Conservation (phyloP, 2,113 vertebrate species). For the Tachysurus fulvidraco region DNA sequence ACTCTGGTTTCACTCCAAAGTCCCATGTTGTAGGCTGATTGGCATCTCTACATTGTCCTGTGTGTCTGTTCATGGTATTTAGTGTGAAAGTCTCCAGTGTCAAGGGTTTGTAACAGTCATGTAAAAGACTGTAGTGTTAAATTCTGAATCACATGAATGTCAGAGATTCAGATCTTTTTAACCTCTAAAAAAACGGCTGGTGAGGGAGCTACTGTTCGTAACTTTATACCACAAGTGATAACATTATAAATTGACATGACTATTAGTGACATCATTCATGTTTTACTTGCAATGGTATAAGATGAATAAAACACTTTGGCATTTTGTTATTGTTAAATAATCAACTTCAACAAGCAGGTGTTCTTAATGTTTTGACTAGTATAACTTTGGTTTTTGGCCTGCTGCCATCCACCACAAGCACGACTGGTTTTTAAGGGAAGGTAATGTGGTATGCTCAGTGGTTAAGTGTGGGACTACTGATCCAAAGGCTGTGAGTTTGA, state of each 20-base stretch:
- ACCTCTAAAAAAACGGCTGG: neutral
- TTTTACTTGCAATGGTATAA: neutral
- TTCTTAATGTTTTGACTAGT: neutral
- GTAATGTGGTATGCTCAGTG: too few relatives aligned
- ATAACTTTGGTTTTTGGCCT: neutral
- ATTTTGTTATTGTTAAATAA: neutral
- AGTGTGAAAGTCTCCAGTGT: neutral
- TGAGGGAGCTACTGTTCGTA: neutral
- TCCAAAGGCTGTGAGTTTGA: too few relatives aligned
- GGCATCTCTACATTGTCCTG: neutral
- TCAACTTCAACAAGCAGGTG: neutral
- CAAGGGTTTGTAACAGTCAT: neutral
- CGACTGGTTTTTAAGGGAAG: too few relatives aligned
- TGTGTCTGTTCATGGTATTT: neutral
- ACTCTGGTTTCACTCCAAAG: too few relatives aligned
- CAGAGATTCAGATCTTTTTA: neutral
- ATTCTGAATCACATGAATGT: neutral
- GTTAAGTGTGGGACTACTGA: too few relatives aligned
- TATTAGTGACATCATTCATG: neutral
- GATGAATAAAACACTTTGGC: neutral
- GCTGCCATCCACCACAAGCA: neutral
- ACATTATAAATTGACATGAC: neutral
- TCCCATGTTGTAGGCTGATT: too few relatives aligned
- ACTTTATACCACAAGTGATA: neutral
- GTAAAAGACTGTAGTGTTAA: neutral